Evolutionary conservation across 2,888 invertebrate genomes (phyloP), one percentile per base, ranked within the genome.

Genomic region (Halictus quadricinctus): DNA sequence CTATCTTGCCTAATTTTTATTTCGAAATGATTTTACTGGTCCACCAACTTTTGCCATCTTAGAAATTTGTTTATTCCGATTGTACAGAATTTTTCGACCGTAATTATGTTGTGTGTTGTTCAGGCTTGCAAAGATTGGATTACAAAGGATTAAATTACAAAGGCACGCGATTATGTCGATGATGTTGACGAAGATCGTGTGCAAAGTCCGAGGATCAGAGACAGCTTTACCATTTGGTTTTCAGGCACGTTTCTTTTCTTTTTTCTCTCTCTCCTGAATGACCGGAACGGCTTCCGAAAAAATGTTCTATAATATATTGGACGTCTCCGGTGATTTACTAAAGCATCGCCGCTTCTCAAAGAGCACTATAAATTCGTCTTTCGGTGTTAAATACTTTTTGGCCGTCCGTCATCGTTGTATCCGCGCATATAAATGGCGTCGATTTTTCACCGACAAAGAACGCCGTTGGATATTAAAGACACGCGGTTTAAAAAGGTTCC

Each of bases 321-420:
- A 43, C 41, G 80, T 25, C 25, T 48, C 66, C 2, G 12, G 21
- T 60, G 48, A 74, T 41, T 80, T 70, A 72, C 15, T 21, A 50
- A 60, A n/a, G 48, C 74, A 43, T 69, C 43, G 80, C 46, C 46
- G 46, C 54, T 15, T 25, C 54, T n/a, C 58, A 83, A 76, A 15
- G 54, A 72, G 29, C 60, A 50, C 58, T 75, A 58, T 83, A 83
- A 83, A 83, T 81, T 76, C 66, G 36, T 81, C 25, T 72, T 21
- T 29, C 81, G 58, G 36, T 25, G 41, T 48, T 76, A 29, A 76
- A 54, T 76, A 60, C 54, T 76, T 72, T 54, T 25, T 18, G 13
- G 21, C 5, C 13, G 66, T 66, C 50, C 21, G 69, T 74, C 69
- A 46, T 69, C 13, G 41, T 5, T 29, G 36, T 48, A 21, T 50